Base-by-base conservation (phyloP, 2,797 vertebrate species). In the Coregonus sp. region DNA sequence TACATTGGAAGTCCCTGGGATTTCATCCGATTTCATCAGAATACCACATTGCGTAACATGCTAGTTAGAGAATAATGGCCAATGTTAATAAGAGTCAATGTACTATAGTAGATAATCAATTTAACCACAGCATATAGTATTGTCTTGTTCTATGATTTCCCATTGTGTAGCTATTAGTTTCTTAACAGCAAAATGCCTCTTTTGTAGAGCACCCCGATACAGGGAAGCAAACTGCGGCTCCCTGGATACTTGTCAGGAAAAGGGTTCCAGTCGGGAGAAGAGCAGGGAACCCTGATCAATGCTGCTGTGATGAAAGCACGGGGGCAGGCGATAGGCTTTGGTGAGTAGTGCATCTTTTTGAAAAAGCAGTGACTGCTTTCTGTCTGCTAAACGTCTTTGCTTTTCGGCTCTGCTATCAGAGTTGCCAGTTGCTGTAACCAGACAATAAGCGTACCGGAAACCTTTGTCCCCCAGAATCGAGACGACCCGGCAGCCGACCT, bases 211-310 rank as follows among this genome's bases (percentile, higher is more conserved):
- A 97, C 96, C 1, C 95, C 96, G 0, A 97, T 99, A 82, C 97
- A 98, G 89, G 97, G 98, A 88, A 99, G 97, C 91, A 99, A 98
- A 88, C 93, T 99, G 51, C 95, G 97, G 75, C 94, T 98, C 79
- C 98, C 98, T 31, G 98, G 98, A 3, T 99, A 98, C 82, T 90
- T 99, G n/a, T 99, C 98, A 18, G 98, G 98, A 66, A 99, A 99
- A 89, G 95, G 96, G 51, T 99, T 99, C 86, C 98, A 99, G 86
- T 97, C 96, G 0, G 92, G 92, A 80, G 98, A 98, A 80, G 98
- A 98, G n/a, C 98, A 99, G 86, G 96, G 95, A 2, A 94, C 94
- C 50, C 86, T 98, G 86, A 96, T 98, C 85, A 97, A 94, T 4
- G 92, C 96, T 11, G 97, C 97, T 70, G 97, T 98, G 40, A 87